phyloP scores from a whole-genome alignment of 2,888 invertebrate genomes.

The Ceramica pisi region DNA sequence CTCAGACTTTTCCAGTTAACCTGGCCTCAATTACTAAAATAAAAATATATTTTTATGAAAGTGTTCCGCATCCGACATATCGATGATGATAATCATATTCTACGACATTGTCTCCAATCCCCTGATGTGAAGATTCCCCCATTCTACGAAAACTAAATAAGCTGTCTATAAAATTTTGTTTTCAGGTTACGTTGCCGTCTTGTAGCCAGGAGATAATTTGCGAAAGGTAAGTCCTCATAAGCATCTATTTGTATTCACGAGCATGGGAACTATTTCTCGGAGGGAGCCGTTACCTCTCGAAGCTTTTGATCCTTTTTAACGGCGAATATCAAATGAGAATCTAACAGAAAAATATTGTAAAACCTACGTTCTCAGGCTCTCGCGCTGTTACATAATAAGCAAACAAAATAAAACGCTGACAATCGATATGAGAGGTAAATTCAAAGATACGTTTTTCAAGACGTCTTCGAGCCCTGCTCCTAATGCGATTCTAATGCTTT shows the following conservation, averaged over 20 bases:
- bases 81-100: constrained; percentile 67
- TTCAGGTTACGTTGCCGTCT: constrained; percentile 85
- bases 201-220: constrained; percentile 85
- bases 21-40: constrained; percentile 61
- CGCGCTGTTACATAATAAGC: constrained; percentile 53
- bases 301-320: constrained; percentile 69
- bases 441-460: constrained; percentile 64
- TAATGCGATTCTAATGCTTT: constrained; percentile 70
- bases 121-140: constrained; percentile 66
- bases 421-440: constrained; percentile 63
- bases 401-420: constrained; percentile 66
- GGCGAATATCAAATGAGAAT: constrained; percentile 62
- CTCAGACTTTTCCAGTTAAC: constrained; percentile 13
- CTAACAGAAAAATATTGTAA: constrained; percentile 57
- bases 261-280: constrained; percentile 68
- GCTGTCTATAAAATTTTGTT: constrained; percentile 80
- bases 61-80: constrained; percentile 52
- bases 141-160: constrained; percentile 74
- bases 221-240: constrained; percentile 85
- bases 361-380: constrained; percentile 29
- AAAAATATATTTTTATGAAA: constrained; percentile 53
- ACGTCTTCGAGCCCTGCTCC: constrained; percentile 55
- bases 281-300: constrained; percentile 57
- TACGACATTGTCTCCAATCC: constrained; percentile 68
- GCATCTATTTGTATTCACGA: constrained; percentile 85